Percentiles rank a stretch among this genome's conserved stretches.
phyloP scores from a whole-genome alignment of 92 coral and sea anemone species.

The Bergia puertoricense region DNA sequence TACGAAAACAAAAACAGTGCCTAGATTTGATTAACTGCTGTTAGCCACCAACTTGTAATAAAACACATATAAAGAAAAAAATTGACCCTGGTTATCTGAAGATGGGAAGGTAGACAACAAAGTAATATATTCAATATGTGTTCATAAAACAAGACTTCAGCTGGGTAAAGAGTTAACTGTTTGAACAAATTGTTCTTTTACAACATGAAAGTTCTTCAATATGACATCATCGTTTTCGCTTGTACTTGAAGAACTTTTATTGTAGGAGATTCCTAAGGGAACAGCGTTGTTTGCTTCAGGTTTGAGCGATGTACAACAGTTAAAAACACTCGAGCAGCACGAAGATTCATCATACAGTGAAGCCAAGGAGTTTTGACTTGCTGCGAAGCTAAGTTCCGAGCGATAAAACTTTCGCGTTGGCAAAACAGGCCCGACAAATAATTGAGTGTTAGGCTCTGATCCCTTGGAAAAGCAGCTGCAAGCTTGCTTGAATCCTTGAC shows the following conservation, averaged over 20 bases:
- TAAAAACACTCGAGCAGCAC: background rate
- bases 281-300: background rate
- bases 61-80: no score
- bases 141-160: background rate
- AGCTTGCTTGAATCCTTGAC: slow-evolving; percentile 76
- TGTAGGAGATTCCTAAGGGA: slow-evolving; percentile 7
- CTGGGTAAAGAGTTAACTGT: background rate
- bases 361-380: slow-evolving; percentile 26
- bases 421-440: background rate
- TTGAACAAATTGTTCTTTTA: background rate
- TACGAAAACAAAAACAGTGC: background rate
- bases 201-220: background rate
- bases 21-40: background rate
- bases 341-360: background rate
- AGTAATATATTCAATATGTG: background rate
- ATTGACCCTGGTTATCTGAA: background rate
- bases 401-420: slow-evolving; percentile 16
- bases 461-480: slow-evolving; percentile 51
- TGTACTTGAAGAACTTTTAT: slow-evolving; percentile 24
- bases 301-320: background rate
- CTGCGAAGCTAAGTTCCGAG: slow-evolving; percentile 16
- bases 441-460: background rate
- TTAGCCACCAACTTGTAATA: background rate
- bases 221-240: background rate
- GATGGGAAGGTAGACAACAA: background rate